Conservation (phyloP, 2,113 vertebrate species). For the Cryptomyrus ogoouensis region DNA sequence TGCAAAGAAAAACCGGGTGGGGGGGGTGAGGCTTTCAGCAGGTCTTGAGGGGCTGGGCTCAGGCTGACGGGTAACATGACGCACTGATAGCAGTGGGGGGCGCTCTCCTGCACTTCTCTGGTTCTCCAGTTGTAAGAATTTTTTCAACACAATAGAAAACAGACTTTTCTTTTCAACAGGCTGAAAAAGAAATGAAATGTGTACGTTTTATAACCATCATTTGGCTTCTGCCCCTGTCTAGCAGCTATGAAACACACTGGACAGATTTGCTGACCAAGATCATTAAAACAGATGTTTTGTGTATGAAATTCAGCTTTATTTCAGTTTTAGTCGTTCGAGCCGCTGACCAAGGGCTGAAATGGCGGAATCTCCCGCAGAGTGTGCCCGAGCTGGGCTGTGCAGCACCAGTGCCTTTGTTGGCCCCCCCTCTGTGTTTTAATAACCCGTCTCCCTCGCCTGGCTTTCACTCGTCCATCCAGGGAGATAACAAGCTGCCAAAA, state of each 20-base stretch:
- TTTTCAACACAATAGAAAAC: not conserved
- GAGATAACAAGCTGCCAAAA: slow-evolving; percentile 16
- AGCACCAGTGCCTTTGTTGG: not conserved
- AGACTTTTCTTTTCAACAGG: not conserved
- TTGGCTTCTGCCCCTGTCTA: not conserved
- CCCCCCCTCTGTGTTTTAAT: not conserved
- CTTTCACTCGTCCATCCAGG: not conserved
- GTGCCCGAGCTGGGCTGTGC: not conserved
- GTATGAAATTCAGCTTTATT: not conserved
- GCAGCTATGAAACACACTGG: not conserved
- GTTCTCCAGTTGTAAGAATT: not conserved
- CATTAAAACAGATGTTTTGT: not conserved
- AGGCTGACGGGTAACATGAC: not conserved
- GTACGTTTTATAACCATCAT: not conserved
- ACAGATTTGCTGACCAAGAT: not conserved
- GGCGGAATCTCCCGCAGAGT: not conserved
- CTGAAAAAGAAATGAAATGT: not conserved
- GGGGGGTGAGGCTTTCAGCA: not conserved
- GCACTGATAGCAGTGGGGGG: not conserved
- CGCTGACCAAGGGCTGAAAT: not conserved
- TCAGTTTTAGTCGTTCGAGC: not conserved
- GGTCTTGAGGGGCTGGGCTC: not conserved
- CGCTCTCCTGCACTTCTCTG: not conserved
- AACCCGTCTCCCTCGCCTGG: not conserved
- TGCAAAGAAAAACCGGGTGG: not conserved